Conservation (phyloP, 2,113 vertebrate species). For the Oreochromis aureus region DNA sequence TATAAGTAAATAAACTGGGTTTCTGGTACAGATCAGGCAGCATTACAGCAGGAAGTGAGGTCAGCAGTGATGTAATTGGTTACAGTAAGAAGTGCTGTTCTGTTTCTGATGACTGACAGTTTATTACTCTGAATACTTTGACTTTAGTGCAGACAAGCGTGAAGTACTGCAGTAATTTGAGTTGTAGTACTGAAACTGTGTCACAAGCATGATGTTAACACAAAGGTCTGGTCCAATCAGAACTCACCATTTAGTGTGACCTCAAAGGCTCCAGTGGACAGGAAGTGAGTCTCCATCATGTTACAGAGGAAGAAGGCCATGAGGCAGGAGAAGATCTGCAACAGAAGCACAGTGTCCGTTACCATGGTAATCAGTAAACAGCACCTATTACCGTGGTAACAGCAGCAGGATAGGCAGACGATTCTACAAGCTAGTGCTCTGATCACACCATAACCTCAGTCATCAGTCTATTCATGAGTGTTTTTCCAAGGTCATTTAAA, state of each 20-base stretch:
- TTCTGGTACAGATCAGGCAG: neutral
- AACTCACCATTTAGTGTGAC: constrained; percentile 68
- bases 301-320: constrained; percentile 76
- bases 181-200: neutral
- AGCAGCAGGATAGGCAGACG: neutral
- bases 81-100: neutral
- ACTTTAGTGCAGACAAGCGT: neutral
- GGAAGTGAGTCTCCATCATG: constrained; percentile 76
- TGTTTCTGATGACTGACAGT: neutral
- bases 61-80: neutral
- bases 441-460: neutral
- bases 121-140: neutral
- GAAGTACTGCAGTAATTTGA: neutral
- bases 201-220: neutral
- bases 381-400: neutral
- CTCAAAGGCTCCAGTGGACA: constrained; percentile 76
- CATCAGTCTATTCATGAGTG: neutral
- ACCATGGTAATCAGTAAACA: neutral
- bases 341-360: neutral
- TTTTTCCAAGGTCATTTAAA: neutral
- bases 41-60: neutral
- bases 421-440: neutral
- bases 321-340: constrained; percentile 76
- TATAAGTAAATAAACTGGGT: neutral
- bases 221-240: neutral